Evolutionary conservation across 2,888 invertebrate genomes (phyloP).

Genomic region (Papilio protenor): DNA sequence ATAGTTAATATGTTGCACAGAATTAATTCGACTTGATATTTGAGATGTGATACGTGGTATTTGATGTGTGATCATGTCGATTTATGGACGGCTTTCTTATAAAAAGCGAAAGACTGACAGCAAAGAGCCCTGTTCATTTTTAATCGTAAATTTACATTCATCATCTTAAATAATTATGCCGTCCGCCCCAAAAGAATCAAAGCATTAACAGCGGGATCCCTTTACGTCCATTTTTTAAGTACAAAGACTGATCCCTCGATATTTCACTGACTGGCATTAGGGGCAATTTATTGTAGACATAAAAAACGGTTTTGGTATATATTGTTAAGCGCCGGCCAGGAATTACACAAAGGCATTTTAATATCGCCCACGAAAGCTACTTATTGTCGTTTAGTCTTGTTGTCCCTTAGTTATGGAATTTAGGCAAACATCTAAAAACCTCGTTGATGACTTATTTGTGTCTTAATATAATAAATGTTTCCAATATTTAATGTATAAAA

Average conservation of each 20-base stretch:
- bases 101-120: not conserved
- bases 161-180: constrained; percentile 8
- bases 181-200: constrained; percentile 12
- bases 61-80: not conserved
- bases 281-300: not conserved
- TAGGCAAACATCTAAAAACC: too few relatives aligned
- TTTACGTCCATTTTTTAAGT: constrained; percentile 9
- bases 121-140: not conserved
- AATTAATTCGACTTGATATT: not conserved
- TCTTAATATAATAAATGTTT: too few relatives aligned
- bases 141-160: constrained; percentile 15
- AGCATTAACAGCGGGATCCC: constrained; percentile 16
- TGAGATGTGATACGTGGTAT: not conserved
- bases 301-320: not conserved
- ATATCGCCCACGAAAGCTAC: not conserved
- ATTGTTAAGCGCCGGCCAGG: not conserved
- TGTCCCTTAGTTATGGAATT: not conserved
- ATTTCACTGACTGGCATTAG: constrained; percentile 2
- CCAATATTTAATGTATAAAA: too few relatives aligned
- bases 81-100: not conserved
- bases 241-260: constrained; percentile 4
- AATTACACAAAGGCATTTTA: not conserved
- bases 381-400: not conserved
- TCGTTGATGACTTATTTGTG: too few relatives aligned
- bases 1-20: constrained; percentile 17